phyloP scores from a whole-genome alignment of 2,797 vertebrate genomes.

The Myripristis jacobus region DNA sequence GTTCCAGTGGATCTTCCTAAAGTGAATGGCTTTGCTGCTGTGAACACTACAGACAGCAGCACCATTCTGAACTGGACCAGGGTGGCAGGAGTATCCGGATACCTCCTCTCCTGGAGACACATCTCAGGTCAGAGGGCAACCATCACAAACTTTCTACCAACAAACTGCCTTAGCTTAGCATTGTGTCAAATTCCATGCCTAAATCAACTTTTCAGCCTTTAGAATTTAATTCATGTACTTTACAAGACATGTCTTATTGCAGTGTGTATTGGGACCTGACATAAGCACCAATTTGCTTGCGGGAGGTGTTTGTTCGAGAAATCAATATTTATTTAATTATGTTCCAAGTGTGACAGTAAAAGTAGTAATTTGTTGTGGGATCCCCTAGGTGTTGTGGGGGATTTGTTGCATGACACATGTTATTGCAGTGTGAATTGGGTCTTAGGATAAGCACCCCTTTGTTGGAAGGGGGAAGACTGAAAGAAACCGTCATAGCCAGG shows the following conservation, averaged over 20 bases:
- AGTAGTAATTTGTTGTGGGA: not conserved
- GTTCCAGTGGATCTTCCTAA: slow-evolving; percentile 86
- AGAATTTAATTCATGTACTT: not conserved
- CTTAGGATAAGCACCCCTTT: slow-evolving; percentile 17
- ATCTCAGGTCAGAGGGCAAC: slow-evolving; percentile 81
- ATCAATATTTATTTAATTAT: slow-evolving; percentile 8
- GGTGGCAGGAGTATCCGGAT: slow-evolving; percentile 83
- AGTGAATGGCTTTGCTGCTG: slow-evolving; percentile 79
- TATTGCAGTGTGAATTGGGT: slow-evolving; percentile 38
- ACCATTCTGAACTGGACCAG: slow-evolving; percentile 84
- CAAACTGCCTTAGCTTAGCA: not conserved
- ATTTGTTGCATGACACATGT: not conserved
- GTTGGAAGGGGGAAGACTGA: slow-evolving; percentile 20
- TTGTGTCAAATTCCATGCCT: not conserved
- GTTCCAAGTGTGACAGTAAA: not conserved
- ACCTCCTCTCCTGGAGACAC: slow-evolving; percentile 85
- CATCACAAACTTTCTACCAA: not conserved
- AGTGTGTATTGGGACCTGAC: not conserved
- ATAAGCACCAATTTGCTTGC: slow-evolving; percentile 3
- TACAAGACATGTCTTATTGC: slow-evolving; percentile 7
- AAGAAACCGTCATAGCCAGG: not conserved
- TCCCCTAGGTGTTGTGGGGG: not conserved
- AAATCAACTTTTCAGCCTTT: not conserved
- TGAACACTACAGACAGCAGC: slow-evolving; percentile 80
- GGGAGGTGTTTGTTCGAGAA: not conserved